phyloP scores from a whole-genome alignment of 2,888 invertebrate species.

The Oasisia sp. region DNA sequence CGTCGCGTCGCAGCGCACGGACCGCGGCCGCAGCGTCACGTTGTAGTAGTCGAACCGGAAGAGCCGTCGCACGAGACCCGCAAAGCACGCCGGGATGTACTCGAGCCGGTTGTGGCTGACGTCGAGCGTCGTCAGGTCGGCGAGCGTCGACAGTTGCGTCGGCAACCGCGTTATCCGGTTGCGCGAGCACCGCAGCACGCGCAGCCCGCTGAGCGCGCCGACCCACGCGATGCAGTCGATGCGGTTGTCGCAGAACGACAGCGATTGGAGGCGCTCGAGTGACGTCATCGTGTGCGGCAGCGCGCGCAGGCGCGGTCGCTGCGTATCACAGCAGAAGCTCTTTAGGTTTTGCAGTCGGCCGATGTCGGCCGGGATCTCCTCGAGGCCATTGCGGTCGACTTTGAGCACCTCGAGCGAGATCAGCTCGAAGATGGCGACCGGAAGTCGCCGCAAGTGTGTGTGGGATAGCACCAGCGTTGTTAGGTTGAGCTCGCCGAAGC shows the following conservation, averaged over 20 bases:
- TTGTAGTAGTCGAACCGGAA: conserved; percentile 45
- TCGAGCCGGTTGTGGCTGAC: conserved; percentile 47
- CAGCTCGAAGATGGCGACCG: conserved; percentile 42
- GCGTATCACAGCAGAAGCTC: conserved; percentile 44
- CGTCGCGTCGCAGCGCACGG: conserved; percentile 39
- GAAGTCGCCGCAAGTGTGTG: conserved; percentile 41
- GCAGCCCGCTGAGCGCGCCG: conserved; percentile 37
- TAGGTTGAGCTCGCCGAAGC: conserved; percentile 38
- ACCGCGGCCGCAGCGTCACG: conserved; percentile 41
- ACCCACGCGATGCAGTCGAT: conserved; percentile 45
- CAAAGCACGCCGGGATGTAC: conserved; percentile 42
- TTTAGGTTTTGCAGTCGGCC: conserved; percentile 41
- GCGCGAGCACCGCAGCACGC: conserved; percentile 41
- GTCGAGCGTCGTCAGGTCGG: conserved; percentile 42
- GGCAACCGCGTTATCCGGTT: conserved; percentile 45
- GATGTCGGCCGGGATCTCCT: conserved; percentile 44
- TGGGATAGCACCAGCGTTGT: conserved; percentile 44
- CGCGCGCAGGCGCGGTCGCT: conserved; percentile 41
- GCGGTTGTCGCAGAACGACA: conserved; percentile 47
- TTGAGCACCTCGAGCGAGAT: conserved; percentile 43
- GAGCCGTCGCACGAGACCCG: conserved; percentile 40
- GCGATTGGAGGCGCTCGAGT: conserved; percentile 39
- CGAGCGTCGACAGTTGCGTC: conserved; percentile 41
- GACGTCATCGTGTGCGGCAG: conserved; percentile 42
- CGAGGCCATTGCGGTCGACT: conserved; percentile 44